Conservation (phyloP, 2,113 vertebrate species). For the Pygoscelis antarcticus region DNA sequence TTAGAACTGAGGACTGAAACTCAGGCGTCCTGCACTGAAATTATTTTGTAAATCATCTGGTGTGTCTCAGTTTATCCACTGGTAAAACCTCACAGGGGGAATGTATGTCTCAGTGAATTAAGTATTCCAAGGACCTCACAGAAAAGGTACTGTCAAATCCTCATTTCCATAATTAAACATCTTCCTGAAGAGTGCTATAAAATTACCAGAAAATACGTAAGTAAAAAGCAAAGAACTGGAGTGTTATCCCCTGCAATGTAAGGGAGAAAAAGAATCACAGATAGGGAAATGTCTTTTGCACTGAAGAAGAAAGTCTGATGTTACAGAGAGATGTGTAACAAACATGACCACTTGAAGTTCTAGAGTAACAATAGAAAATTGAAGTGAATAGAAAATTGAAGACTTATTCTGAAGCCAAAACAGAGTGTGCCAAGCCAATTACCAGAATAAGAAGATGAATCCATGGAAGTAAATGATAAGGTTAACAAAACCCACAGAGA, state of each 20-base stretch:
- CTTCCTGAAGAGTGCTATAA: neutral
- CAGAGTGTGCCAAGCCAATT: neutral
- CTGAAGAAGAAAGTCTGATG: neutral
- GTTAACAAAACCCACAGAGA: conserved; percentile 18
- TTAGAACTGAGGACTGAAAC: neutral
- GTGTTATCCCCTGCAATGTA: neutral
- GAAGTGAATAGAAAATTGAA: neutral
- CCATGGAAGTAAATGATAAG: neutral
- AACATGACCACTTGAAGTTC: neutral
- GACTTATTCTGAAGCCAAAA: neutral
- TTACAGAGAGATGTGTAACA: neutral
- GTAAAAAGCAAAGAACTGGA: neutral
- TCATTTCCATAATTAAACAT: neutral
- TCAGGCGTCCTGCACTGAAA: neutral
- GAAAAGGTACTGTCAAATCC: neutral
- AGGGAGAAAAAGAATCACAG: neutral
- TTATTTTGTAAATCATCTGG: neutral
- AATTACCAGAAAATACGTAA: neutral
- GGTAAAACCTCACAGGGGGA: neutral
- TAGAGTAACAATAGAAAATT: neutral
- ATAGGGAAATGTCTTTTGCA: neutral
- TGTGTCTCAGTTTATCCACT: neutral
- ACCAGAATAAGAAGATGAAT: neutral
- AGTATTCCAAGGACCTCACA: neutral
- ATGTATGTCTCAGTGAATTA: neutral